Evolutionary conservation across 2,113 vertebrate genomes (phyloP).

Genomic region (Oxygymnocypris stewartii): DNA sequence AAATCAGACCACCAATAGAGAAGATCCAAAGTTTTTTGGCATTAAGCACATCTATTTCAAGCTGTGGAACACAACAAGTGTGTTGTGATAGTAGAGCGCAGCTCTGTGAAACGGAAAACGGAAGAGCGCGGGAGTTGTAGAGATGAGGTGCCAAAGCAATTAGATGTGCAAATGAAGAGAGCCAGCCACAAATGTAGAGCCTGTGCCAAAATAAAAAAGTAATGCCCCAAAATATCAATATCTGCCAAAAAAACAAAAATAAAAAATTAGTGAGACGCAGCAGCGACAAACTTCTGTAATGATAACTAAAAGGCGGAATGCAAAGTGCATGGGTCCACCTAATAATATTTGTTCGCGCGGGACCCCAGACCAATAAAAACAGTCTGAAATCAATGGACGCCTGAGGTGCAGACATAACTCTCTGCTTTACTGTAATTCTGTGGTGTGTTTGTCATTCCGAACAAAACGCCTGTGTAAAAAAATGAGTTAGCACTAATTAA

Average conservation of each 20-base stretch:
- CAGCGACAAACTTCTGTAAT: neutral
- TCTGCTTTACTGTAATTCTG: constrained; percentile 41
- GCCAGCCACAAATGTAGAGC: neutral
- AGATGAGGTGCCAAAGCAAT: constrained; percentile 38
- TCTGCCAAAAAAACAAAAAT: neutral
- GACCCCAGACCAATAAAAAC: constrained; percentile 30
- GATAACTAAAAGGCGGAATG: constrained; percentile 11
- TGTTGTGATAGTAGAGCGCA: neutral
- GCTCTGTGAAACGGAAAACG: neutral
- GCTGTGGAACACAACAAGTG: neutral
- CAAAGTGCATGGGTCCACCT: neutral
- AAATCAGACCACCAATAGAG: constrained; percentile 1
- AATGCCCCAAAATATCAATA: constrained; percentile 11
- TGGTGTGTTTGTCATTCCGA: constrained; percentile 33
- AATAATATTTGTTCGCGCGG: neutral
- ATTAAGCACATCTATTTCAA: constrained; percentile 29
- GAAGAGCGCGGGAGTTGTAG: constrained; percentile 5
- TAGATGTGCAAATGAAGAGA: constrained; percentile 17
- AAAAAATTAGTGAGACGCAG: neutral
- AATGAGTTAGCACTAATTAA: constrained; percentile 45
- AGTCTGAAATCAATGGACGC: constrained; percentile 37
- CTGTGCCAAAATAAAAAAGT: constrained; percentile 6
- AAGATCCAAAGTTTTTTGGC: neutral
- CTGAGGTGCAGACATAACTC: neutral
- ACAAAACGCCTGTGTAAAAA: constrained; percentile 15